Percentiles rank a stretch among this genome's conserved stretches.
phyloP scores from a whole-genome alignment of 2,888 invertebrate species.

The Heterodera filipjevi region DNA sequence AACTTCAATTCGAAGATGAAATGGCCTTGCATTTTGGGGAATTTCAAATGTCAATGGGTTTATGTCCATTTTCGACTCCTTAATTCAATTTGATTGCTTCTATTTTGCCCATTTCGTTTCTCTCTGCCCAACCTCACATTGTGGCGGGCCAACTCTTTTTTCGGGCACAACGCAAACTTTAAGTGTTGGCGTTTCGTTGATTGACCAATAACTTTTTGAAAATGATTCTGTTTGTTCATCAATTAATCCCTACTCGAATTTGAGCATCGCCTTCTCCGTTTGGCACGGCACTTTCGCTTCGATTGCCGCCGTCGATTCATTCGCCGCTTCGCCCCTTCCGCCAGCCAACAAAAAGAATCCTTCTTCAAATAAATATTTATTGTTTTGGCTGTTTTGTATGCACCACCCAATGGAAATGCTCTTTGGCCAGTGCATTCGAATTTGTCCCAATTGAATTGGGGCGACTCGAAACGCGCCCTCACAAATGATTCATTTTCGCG shows the following conservation, averaged over 20 bases:
- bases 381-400: background rate
- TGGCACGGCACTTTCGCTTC: slow-evolving; percentile 59
- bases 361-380: slow-evolving; percentile 37
- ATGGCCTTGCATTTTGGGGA: slow-evolving; percentile 48
- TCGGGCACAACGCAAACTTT: slow-evolving; percentile 46
- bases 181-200: slow-evolving; percentile 48
- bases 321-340: slow-evolving; percentile 44
- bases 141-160: slow-evolving; percentile 20
- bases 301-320: slow-evolving; percentile 47
- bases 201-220: slow-evolving; percentile 55
- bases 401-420: slow-evolving; percentile 47
- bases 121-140: slow-evolving; percentile 44
- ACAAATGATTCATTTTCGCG: slow-evolving; percentile 40
- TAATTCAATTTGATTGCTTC: slow-evolving; percentile 26
- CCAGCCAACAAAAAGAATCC: slow-evolving; percentile 54
- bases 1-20: slow-evolving; percentile 52
- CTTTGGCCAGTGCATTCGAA: slow-evolving; percentile 51
- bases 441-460: slow-evolving; percentile 46
- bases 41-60: slow-evolving; percentile 49
- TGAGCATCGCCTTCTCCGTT: slow-evolving; percentile 51
- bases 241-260: slow-evolving; percentile 48
- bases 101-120: slow-evolving; percentile 31
- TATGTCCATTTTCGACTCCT: slow-evolving; percentile 42
- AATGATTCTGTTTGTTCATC: background rate
- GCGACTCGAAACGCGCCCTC: slow-evolving; percentile 48